A percentile compares a stretch with the other conserved stretches of the same genome.
phyloP scores from a whole-genome alignment of 1,140 invertebrate genomes.

The Hormaphis cornu region DNA sequence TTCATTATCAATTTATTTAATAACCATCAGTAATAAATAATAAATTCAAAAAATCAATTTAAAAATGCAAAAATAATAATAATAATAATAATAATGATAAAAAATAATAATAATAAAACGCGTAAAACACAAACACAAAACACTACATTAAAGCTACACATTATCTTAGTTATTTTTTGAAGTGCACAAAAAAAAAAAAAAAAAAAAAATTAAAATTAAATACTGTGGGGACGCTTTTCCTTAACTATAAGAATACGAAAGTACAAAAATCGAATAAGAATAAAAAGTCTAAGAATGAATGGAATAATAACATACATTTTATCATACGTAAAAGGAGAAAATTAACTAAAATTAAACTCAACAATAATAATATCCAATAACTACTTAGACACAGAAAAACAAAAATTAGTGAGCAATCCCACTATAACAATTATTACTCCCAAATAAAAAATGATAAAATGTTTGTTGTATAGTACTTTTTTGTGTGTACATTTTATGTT shows the following conservation, averaged over 20 bases:
- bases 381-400: conserved; percentile 32
- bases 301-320: conserved; percentile 22
- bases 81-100: conserved; percentile 29
- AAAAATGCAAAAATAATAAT: conserved; percentile 33
- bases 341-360: conserved; percentile 33
- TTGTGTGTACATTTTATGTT: conserved; percentile 15
- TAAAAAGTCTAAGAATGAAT: conserved; percentile 29
- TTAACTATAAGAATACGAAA: conserved; percentile 33
- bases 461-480: conserved; percentile 29
- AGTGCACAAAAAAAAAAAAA: conserved; percentile 26
- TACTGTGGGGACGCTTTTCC: conserved; percentile 24
- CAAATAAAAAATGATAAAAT: conserved; percentile 27
- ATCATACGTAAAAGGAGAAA: conserved; percentile 20
- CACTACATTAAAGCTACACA: conserved; percentile 29
- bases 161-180: conserved; percentile 6
- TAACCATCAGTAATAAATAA: conserved; percentile 30
- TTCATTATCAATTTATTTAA: conserved; percentile 24
- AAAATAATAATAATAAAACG: conserved; percentile 20
- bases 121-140: conserved; percentile 32
- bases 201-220: conserved; percentile 9
- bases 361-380: conserved; percentile 32
- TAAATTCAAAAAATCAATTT: conserved; percentile 26
- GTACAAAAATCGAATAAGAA: conserved; percentile 26
- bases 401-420: conserved; percentile 32
- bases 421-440: conserved; percentile 33